These are phyloP conservation scores for Tachypleus tridentatus DNA, from an alignment of 1,140 invertebrate species.

Conservation along the genomic window DNA sequence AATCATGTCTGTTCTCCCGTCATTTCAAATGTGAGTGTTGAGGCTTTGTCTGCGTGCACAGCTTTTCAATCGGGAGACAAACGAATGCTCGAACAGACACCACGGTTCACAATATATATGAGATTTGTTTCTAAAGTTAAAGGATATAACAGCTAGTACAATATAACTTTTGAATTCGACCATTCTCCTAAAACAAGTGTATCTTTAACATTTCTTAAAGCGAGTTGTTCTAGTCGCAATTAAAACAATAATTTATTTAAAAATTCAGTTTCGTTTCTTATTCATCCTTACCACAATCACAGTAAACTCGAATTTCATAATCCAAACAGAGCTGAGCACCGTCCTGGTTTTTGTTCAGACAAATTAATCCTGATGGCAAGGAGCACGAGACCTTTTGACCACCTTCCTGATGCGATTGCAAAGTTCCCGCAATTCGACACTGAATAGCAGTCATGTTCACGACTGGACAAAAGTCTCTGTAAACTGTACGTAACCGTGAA, in stretches of 20 bases:
- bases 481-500: not conserved
- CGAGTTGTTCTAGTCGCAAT: too few species aligned
- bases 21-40: too few species aligned
- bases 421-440: not conserved
- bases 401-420: not conserved
- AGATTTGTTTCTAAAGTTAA: too few species aligned
- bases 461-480: not conserved
- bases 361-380: slow-evolving; percentile 54
- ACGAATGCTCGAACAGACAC: too few species aligned
- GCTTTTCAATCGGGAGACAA: too few species aligned
- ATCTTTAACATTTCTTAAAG: too few species aligned
- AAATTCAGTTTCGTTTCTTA: not conserved
- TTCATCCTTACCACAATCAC: slow-evolving; percentile 42
- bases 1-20: too few species aligned
- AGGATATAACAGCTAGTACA: too few species aligned
- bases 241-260: not conserved
- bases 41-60: too few species aligned
- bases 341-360: slow-evolving; percentile 33
- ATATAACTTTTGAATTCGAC: too few species aligned
- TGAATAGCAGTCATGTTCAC: not conserved
- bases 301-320: slow-evolving; percentile 57
- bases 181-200: too few species aligned
- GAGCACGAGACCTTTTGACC: slow-evolving; percentile 56
- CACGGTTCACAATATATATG: too few species aligned
- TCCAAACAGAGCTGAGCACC: slow-evolving; percentile 36